Evolutionary conservation across 1,140 invertebrate species (phyloP).

Genomic region (Drosophila kikkawai): DNA sequence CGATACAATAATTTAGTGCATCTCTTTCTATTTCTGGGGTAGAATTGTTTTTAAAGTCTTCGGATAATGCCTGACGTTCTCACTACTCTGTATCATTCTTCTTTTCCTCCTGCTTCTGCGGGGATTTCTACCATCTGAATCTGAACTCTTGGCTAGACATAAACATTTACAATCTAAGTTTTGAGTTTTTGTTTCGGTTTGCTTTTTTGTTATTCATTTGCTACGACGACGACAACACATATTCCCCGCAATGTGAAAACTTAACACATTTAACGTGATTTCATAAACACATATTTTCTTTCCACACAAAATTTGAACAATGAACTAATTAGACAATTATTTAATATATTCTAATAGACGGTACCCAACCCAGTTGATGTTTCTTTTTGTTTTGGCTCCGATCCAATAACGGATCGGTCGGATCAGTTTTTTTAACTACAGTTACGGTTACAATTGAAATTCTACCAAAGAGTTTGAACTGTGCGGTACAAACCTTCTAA

Average conservation of each 20-base stretch:
- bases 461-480: slow-evolving; percentile 65
- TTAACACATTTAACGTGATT: slow-evolving; percentile 43
- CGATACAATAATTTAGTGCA: slow-evolving; percentile 27
- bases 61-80: slow-evolving; percentile 19
- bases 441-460: slow-evolving; percentile 57
- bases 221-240: slow-evolving; percentile 48
- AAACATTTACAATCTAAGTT: slow-evolving; percentile 34
- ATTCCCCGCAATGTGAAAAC: slow-evolving; percentile 41
- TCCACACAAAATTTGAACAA: slow-evolving; percentile 65
- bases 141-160: slow-evolving; percentile 43
- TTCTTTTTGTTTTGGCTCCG: slow-evolving; percentile 44
- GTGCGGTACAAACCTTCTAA: slow-evolving; percentile 56
- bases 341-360: slow-evolving; percentile 67
- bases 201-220: slow-evolving; percentile 42
- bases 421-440: slow-evolving; percentile 53
- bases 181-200: slow-evolving; percentile 35
- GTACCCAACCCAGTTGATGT: slow-evolving; percentile 67
- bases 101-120: slow-evolving; percentile 3
- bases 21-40: slow-evolving; percentile 16
- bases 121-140: slow-evolving; percentile 9
- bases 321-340: slow-evolving; percentile 72
- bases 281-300: slow-evolving; percentile 31
- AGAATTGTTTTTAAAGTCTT: slow-evolving; percentile 37
- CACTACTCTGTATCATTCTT: neutral
- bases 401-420: slow-evolving; percentile 70